Base-by-base conservation (phyloP, 64 coral and sea anemone genomes). In the Pocillopora verrucosa region DNA sequence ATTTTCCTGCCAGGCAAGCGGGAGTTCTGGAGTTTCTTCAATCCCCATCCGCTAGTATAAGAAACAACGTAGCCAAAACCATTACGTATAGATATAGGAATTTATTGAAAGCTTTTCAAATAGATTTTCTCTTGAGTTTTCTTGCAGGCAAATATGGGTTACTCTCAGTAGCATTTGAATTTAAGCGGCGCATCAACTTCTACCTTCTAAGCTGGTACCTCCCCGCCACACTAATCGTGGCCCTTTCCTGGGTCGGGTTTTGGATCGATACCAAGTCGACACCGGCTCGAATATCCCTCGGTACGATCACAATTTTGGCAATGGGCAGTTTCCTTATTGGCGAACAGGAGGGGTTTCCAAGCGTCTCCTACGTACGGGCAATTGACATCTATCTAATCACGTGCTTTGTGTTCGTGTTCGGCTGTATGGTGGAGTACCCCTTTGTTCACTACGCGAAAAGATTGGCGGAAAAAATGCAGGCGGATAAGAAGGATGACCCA, bases 271-370 rank as follows among this genome's bases (percentile, higher is more conserved):
- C 81, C 63, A 88, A 89, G 24, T 92, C 94, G 57, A 82, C 90
- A 15, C 94, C 94, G 4, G 90, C 94, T 20, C 87, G 94, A 59
- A 76, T 91, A 25, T 91, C 94, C 3, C 81, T 96, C 65, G 94
- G 80, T n/a, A 92, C 92, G 59, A 96, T 96, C 34, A 96, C 90
- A 22, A 88, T 96, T 16, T 72, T 96, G 14, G 94, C 94, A 13
- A 87, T 92, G 61, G 94, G 94, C 30, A 76, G 78, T 3, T 96
- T 96, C 65, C 59, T 96, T 5, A 91, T 89, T 64, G 87, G 87
- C 0, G 83, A 89, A 34, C 87, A 76, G 51, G 88, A 92, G 16
- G 68, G 87, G 20, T 92, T 92, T 34, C 94, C 94, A 4, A 73
- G 64, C 16, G 94, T 96, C 60, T 92, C 94, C 4, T 96, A 96